These are phyloP conservation scores for Cyprinodon diabolis DNA, from an alignment of 2,797 vertebrate genomes.

Conservation along the genomic window DNA sequence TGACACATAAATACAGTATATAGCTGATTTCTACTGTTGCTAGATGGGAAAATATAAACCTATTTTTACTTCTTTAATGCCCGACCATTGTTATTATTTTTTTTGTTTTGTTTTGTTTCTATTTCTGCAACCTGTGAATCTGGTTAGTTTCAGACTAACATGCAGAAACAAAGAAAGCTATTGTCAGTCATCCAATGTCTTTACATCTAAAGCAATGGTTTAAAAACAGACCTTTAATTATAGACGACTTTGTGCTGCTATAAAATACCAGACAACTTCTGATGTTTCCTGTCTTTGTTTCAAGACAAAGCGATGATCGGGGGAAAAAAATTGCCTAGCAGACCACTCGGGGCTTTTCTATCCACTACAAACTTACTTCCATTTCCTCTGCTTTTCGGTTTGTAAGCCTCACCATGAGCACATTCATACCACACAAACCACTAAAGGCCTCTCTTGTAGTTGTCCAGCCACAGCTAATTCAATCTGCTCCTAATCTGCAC, in stretches of 20 bases:
- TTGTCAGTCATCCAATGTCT: not conserved
- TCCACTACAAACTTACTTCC: slow-evolving; percentile 46
- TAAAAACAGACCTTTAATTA: slow-evolving; percentile 6
- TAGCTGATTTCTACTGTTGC: not conserved
- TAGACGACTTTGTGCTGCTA: slow-evolving; percentile 31
- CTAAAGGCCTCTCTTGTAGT: slow-evolving; percentile 54
- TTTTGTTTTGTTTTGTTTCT: no score
- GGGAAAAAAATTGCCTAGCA: slow-evolving; percentile 62
- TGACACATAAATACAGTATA: not conserved
- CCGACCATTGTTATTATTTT: not conserved
- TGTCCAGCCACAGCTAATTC: slow-evolving; percentile 66
- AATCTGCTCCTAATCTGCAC: slow-evolving; percentile 68
- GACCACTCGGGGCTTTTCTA: slow-evolving; percentile 58
- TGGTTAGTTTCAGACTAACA: not conserved
- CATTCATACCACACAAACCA: slow-evolving; percentile 49
- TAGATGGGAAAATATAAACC: not conserved
- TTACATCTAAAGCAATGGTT: slow-evolving; percentile 3
- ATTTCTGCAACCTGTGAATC: not conserved
- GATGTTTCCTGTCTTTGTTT: slow-evolving; percentile 75
- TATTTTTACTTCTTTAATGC: not conserved
- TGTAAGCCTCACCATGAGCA: slow-evolving; percentile 61
- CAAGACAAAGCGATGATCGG: slow-evolving; percentile 66
- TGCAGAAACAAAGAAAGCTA: not conserved
- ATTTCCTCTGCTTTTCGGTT: slow-evolving; percentile 56
- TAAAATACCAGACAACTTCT: slow-evolving; percentile 56